Evolutionary conservation across 2,797 vertebrate genomes (phyloP).

Genomic region (Chanos chanos): DNA sequence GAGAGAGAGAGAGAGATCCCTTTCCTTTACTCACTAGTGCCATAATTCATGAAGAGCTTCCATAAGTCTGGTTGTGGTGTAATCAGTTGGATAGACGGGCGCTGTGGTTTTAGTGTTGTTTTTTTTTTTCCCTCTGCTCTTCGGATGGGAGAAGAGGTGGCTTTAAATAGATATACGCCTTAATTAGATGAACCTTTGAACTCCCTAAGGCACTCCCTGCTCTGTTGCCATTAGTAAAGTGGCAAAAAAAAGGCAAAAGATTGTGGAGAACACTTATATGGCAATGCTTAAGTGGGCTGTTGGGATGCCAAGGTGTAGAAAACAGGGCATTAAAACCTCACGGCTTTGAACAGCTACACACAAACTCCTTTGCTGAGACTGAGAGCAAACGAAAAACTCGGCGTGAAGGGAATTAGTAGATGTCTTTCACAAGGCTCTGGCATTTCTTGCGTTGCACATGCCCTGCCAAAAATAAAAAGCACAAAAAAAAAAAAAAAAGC

Average conservation of each 20-base stretch:
- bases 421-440: constrained; percentile 11
- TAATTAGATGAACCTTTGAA: constrained; percentile 75
- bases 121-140: constrained; percentile 36
- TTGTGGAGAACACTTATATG: too few species aligned
- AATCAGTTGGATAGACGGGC: background rate
- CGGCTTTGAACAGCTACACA: constrained; percentile 15
- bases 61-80: background rate
- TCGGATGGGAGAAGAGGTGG: constrained; percentile 56
- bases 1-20: background rate
- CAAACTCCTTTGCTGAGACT: constrained; percentile 24
- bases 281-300: constrained; percentile 53
- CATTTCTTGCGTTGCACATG: too few species aligned
- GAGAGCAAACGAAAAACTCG: constrained; percentile 25
- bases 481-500: constrained; percentile 26
- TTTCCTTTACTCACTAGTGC: too few species aligned
- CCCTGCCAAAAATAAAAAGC: constrained; percentile 20
- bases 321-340: constrained; percentile 13
- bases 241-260: too few species aligned
- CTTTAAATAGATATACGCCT: constrained; percentile 73
- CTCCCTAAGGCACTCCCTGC: constrained; percentile 48
- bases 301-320: constrained; percentile 38
- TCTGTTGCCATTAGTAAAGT: background rate
- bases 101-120: constrained; percentile 59
- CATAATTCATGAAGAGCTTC: background rate
- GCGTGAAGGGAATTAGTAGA: constrained; percentile 22